Evolutionary conservation across 1,140 invertebrate species (phyloP).

Genomic region (Tyrophagus putrescentiae): DNA sequence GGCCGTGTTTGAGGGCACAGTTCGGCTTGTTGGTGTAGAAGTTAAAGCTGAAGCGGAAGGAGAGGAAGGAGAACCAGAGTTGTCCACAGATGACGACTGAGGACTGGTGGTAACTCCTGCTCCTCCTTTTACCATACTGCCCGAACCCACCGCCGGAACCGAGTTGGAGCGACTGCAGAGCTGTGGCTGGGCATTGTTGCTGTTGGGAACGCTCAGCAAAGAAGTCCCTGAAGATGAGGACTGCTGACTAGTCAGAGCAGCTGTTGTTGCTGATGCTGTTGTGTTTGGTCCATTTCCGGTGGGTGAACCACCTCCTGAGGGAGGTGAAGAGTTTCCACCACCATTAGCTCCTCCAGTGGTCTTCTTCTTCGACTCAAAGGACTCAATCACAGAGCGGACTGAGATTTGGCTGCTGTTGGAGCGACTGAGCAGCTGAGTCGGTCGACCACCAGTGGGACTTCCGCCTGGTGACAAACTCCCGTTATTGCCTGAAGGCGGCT

Average conservation of each 20-base stretch:
- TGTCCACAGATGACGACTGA: no score
- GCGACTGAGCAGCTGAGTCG: constrained; percentile 8
- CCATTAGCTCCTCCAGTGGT: constrained; percentile 56
- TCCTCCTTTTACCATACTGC: no score
- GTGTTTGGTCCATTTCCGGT: no score
- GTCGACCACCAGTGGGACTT: constrained; percentile 9
- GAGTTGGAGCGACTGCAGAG: constrained; percentile 1
- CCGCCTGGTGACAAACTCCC: not conserved
- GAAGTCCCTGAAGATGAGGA: constrained; percentile 18
- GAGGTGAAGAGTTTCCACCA: not conserved
- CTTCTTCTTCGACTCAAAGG: constrained; percentile 72
- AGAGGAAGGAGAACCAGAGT: not conserved
- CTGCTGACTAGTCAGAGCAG: no score
- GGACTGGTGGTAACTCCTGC: no score
- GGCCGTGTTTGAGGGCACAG: not conserved
- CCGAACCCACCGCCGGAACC: not conserved
- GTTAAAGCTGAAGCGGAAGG: not conserved
- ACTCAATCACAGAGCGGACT: constrained; percentile 73
- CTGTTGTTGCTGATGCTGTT: no score
- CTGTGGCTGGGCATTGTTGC: not conserved
- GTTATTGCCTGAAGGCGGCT: not conserved
- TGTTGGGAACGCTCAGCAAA: constrained; percentile 13
- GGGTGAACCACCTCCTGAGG: not conserved
- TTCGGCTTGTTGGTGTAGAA: not conserved
- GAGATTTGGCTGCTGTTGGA: constrained; percentile 44